These are phyloP conservation scores for Drosophila serrata DNA, from an alignment of 1,140 invertebrate species.

Conservation along the genomic window DNA sequence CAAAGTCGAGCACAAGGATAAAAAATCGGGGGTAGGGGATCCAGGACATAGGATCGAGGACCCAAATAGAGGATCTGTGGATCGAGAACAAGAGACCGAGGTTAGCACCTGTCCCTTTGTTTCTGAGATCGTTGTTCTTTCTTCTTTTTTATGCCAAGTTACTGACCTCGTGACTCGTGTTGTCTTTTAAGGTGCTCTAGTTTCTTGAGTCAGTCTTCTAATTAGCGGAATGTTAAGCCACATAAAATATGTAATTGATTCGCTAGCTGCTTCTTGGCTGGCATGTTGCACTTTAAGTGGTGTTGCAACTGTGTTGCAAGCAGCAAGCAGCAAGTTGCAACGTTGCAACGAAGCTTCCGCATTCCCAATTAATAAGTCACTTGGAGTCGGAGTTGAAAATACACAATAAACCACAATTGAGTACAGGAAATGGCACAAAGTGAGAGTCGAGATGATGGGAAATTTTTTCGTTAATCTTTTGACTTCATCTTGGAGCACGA, in stretches of 20 bases:
- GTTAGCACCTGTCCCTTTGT: constrained; percentile 56
- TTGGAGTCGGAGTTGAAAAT: constrained; percentile 27
- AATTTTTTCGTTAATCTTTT: constrained; percentile 37
- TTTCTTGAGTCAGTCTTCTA: neutral
- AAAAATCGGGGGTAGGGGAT: constrained; percentile 12
- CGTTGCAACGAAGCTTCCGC: constrained; percentile 48
- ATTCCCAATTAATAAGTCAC: constrained; percentile 69
- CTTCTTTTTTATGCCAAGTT: constrained; percentile 12
- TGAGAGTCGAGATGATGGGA: constrained; percentile 7
- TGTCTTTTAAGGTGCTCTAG: constrained; percentile 32
- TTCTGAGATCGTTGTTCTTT: neutral
- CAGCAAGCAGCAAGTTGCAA: constrained; percentile 28
- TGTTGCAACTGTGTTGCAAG: constrained; percentile 48
- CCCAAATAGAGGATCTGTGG: constrained; percentile 13
- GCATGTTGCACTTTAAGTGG: constrained; percentile 60
- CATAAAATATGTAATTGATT: constrained; percentile 50
- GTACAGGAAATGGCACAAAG: neutral
- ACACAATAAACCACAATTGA: constrained; percentile 44
- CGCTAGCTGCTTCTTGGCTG: constrained; percentile 33
- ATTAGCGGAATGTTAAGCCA: constrained; percentile 24
- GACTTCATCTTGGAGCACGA: constrained; percentile 9
- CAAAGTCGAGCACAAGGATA: constrained; percentile 39
- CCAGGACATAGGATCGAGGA: constrained; percentile 47
- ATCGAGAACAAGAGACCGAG: constrained; percentile 42
- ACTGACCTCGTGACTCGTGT: constrained; percentile 46